A percentile compares a stretch with the other conserved stretches of the same genome.
phyloP scores from a whole-genome alignment of 2,888 invertebrate genomes.

The Eulithis prunata region DNA sequence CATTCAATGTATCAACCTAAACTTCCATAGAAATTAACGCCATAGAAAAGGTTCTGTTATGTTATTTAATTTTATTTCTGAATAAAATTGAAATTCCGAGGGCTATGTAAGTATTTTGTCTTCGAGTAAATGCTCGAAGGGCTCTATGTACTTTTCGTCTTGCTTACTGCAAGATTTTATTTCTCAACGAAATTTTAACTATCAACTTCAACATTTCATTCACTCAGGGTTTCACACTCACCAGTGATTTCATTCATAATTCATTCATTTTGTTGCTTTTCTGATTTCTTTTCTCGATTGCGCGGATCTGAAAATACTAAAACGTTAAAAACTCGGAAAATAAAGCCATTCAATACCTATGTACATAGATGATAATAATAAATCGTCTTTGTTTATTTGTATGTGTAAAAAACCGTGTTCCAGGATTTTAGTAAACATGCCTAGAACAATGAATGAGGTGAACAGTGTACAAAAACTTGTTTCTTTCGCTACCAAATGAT shows the following conservation, averaged over 20 bases:
- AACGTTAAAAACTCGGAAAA: constrained; percentile 14
- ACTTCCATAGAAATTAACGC: no score
- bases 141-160: no score
- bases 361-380: not conserved
- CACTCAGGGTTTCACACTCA: not conserved
- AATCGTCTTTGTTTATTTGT: not conserved
- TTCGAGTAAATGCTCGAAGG: no score
- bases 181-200: not conserved
- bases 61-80: no score
- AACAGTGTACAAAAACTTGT: constrained; percentile 56
- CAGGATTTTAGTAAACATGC: constrained; percentile 22
- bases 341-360: constrained; percentile 8
- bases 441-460: constrained; percentile 46
- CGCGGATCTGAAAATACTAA: constrained; percentile 14
- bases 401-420: not conserved
- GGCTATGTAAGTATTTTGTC: no score
- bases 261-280: constrained; percentile 16
- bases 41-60: no score
- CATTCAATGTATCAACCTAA: no score
- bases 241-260: constrained; percentile 6
- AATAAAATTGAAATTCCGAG: no score
- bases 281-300: not conserved
- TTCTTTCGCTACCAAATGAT: constrained; percentile 52
- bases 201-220: not conserved
- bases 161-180: no score